Evolutionary conservation across 2,113 vertebrate species (phyloP).

Genomic region (Chelonoidis abingdonii): DNA sequence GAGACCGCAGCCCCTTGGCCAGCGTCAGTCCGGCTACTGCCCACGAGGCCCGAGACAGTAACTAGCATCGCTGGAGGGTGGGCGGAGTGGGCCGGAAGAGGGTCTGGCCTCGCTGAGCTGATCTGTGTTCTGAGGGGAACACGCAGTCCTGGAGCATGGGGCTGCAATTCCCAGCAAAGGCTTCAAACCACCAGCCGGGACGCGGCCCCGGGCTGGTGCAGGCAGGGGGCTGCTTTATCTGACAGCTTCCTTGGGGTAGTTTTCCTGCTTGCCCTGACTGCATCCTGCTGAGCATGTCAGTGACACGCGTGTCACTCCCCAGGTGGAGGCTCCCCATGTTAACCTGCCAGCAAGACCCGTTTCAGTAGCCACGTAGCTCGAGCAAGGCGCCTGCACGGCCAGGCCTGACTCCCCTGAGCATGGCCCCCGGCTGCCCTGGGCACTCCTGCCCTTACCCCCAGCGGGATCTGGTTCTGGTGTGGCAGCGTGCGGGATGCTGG

Average conservation of each 20-base stretch:
- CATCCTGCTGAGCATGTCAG: not conserved
- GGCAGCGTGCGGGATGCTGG: not conserved
- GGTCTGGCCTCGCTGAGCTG: not conserved
- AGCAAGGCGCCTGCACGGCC: not conserved
- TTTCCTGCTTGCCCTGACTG: not conserved
- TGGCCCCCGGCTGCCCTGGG: too few species aligned
- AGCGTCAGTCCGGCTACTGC: too few species aligned
- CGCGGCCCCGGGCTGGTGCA: not conserved
- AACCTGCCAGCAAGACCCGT: too few species aligned
- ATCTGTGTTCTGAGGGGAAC: not conserved
- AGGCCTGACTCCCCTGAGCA: not conserved
- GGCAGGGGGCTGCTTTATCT: not conserved
- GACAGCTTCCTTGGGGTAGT: not conserved
- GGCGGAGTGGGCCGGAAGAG: too few species aligned
- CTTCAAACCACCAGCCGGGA: not conserved
- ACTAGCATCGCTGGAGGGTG: not conserved
- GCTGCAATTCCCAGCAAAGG: not conserved
- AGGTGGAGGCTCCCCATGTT: too few species aligned
- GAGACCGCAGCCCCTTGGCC: too few species aligned
- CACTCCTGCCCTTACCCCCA: too few species aligned
- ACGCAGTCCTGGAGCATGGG: too few species aligned
- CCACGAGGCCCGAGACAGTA: too few species aligned
- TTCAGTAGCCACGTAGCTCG: too few species aligned
- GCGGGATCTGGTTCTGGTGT: not conserved
- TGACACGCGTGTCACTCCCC: too few species aligned